Evolutionary conservation across 2,797 vertebrate species (phyloP).

Genomic region (Acanthurus lineatus): DNA sequence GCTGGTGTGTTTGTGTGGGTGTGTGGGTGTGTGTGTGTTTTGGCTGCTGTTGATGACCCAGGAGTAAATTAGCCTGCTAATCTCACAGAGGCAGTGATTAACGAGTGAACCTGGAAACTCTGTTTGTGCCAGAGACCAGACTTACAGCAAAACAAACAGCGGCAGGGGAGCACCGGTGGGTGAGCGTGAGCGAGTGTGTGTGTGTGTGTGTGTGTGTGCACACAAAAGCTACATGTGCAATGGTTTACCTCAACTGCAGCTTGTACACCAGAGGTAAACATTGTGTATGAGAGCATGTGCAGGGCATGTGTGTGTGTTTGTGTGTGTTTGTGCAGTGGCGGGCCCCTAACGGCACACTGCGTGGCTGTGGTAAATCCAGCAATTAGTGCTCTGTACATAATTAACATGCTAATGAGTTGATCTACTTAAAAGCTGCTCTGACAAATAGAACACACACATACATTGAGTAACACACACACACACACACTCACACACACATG

Average conservation of each 20-base stretch:
- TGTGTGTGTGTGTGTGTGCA: neutral
- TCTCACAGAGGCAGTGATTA: conserved; percentile 86
- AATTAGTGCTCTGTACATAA: conserved; percentile 88
- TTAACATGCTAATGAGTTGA: conserved; percentile 91
- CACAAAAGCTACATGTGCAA: conserved; percentile 47
- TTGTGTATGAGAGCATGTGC: conserved; percentile 59
- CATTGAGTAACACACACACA: conserved; percentile 37
- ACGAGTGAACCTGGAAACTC: conserved; percentile 76
- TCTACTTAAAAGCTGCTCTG: conserved; percentile 85
- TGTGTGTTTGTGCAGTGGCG: conserved; percentile 7
- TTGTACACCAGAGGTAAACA: conserved; percentile 57
- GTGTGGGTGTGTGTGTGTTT: conserved; percentile 20
- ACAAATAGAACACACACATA: conserved; percentile 65
- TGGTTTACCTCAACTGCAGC: conserved; percentile 70
- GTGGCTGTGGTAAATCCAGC: conserved; percentile 83
- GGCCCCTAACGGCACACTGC: conserved; percentile 69
- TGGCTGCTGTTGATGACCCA: conserved; percentile 82
- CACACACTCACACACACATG: no score
- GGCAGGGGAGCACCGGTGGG: conserved; percentile 65
- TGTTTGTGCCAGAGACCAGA: conserved; percentile 75
- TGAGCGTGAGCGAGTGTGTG: conserved; percentile 13
- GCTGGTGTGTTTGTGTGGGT: conserved; percentile 59
- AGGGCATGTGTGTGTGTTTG: conserved; percentile 6
- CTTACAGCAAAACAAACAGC: conserved; percentile 83
- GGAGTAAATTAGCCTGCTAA: conserved; percentile 87